phyloP scores from a whole-genome alignment of 2,113 vertebrate genomes.

The Eira barbara region DNA sequence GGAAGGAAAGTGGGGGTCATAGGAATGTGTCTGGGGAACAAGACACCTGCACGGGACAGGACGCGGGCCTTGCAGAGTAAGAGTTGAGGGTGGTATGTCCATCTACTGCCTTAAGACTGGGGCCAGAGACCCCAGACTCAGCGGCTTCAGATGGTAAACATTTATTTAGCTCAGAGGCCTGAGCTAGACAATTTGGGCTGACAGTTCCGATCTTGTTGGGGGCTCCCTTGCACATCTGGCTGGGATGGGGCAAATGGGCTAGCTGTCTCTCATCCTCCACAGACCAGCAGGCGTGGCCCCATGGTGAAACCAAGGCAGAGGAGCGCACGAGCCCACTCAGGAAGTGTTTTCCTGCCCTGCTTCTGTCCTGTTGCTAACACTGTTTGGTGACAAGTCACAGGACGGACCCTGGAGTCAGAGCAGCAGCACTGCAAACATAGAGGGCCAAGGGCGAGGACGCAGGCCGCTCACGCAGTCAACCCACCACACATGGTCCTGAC shows the following conservation, averaged over 20 bases:
- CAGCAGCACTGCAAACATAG: background rate
- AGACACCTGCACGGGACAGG: background rate
- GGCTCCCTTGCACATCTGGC: background rate
- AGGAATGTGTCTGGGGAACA: background rate
- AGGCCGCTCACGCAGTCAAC: accelerated
- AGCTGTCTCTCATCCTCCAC: background rate
- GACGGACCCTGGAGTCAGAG: background rate
- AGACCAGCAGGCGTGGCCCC: background rate
- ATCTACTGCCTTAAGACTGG: accelerated
- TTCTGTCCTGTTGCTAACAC: background rate
- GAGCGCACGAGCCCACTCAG: accelerated
- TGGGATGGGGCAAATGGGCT: background rate
- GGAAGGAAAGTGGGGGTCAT: background rate
- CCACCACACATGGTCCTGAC: accelerated
- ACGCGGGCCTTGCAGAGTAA: background rate
- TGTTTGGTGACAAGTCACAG: background rate
- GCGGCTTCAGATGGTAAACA: background rate
- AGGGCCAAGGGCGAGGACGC: background rate
- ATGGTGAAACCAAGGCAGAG: background rate
- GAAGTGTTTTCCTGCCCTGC: background rate
- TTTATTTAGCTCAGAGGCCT: background rate
- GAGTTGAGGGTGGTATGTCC: too few relatives aligned
- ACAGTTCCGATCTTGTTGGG: background rate
- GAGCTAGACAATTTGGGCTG: background rate
- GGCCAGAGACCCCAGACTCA: background rate